Percentiles rank a stretch among this genome's conserved stretches.
These are phyloP conservation scores for Nudaria mundana DNA, from an alignment of 2,888 invertebrate species.

Conservation along the genomic window DNA sequence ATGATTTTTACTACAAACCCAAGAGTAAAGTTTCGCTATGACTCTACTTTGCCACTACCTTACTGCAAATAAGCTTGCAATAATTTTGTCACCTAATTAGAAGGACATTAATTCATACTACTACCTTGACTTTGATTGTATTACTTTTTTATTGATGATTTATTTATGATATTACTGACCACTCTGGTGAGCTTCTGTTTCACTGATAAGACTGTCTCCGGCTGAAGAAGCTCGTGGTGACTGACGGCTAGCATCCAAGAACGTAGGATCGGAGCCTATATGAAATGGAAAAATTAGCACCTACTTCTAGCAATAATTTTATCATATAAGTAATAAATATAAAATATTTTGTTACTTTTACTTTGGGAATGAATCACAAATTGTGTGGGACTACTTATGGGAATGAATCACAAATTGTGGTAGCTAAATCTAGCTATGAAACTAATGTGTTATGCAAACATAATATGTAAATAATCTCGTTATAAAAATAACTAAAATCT, in stretches of 20 bases:
- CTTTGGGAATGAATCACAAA: too few species aligned
- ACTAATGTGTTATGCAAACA: too few species aligned
- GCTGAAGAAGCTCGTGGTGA: constrained; percentile 74
- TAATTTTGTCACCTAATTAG: constrained; percentile 31
- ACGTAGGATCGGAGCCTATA: constrained; percentile 74
- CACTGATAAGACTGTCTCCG: constrained; percentile 71
- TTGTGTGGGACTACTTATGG: too few species aligned
- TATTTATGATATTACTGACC: constrained; percentile 64
- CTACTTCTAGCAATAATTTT: constrained; percentile 48
- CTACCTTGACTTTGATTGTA: constrained; percentile 2
- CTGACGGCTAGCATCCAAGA: constrained; percentile 72
- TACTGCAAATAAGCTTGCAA: constrained; percentile 60
- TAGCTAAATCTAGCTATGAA: too few species aligned
- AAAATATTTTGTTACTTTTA: too few species aligned
- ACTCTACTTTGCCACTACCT: constrained; percentile 79
- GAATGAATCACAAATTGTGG: too few species aligned
- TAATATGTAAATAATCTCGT: too few species aligned
- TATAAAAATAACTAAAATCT: too few species aligned
- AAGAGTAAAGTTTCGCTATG: constrained; percentile 80
- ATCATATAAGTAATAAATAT: too few species aligned
- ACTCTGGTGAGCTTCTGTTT: constrained; percentile 77
- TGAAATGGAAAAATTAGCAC: constrained; percentile 40
- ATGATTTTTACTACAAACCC: constrained; percentile 57
- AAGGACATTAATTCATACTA: constrained; percentile 6
- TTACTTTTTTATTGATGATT: constrained; percentile 5